Evolutionary conservation across 2,113 vertebrate genomes (phyloP).

Genomic region (Alces alces): DNA sequence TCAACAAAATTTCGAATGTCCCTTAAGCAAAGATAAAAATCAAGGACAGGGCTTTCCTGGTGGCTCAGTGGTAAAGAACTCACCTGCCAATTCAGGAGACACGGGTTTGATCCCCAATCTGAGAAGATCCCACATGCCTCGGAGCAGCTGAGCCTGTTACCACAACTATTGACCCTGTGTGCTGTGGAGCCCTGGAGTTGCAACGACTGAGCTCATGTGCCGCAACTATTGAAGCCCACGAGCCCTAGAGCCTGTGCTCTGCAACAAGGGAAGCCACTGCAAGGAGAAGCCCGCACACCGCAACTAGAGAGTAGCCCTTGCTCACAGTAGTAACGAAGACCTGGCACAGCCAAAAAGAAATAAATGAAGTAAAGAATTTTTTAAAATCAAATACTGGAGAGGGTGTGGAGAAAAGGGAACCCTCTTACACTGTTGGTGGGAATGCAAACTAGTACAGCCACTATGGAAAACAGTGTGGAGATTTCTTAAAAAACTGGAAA

Average conservation of each 20-base stretch:
- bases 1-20: neutral
- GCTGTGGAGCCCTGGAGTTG: neutral
- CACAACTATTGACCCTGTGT: neutral
- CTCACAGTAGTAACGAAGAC: neutral
- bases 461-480: no score
- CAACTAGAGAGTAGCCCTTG: neutral
- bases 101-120: neutral
- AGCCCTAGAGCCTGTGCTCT: neutral
- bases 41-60: neutral
- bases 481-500: no score
- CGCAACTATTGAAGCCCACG: fast-evolving
- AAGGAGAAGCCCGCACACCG: neutral
- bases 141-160: neutral
- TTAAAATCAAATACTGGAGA: neutral
- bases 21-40: neutral
- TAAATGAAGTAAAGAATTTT: neutral
- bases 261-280: neutral
- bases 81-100: neutral
- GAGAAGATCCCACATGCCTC: neutral
- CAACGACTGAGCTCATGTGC: neutral
- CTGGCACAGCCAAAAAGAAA: neutral
- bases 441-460: no score
- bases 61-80: neutral
- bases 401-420: no score
- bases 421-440: no score